A percentile compares a stretch with the other conserved stretches of the same genome.
phyloP scores from a whole-genome alignment of 30 jellyfish, hydroid and myxozoan species.

The Hydractinia symbiolongicarpus region DNA sequence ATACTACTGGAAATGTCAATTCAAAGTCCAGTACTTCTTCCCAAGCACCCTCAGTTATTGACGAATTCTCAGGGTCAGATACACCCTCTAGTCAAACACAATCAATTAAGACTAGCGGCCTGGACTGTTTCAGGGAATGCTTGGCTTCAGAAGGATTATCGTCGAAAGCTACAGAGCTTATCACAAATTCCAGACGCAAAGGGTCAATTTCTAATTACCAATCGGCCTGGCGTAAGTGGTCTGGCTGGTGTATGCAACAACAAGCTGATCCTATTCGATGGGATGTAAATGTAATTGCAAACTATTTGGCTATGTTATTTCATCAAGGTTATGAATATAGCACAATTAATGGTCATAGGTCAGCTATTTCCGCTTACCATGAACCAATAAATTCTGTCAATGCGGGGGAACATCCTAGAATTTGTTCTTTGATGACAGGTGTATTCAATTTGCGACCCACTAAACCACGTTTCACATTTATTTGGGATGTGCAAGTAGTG shows the following conservation, averaged over 20 bases:
- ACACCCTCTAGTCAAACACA: slow-evolving; percentile 12
- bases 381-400: slow-evolving; percentile 18
- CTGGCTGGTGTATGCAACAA: slow-evolving; percentile 37
- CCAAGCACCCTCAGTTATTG: not conserved
- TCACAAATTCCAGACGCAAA: slow-evolving; percentile 31
- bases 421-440: slow-evolving; percentile 18
- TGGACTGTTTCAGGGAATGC: slow-evolving; percentile 32
- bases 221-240: slow-evolving; percentile 49
- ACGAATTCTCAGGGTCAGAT: not conserved
- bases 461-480: slow-evolving; percentile 8
- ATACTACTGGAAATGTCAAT: slow-evolving; percentile 9
- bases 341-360: slow-evolving; percentile 22
- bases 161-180: slow-evolving; percentile 30
- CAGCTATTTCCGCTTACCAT: slow-evolving; percentile 27
- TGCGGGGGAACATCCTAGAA: slow-evolving; percentile 37
- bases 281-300: slow-evolving; percentile 12
- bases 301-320: slow-evolving; percentile 25
- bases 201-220: slow-evolving; percentile 33
- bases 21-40: slow-evolving; percentile 3
- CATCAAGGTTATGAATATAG: slow-evolving; percentile 15
- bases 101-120: slow-evolving; percentile 2
- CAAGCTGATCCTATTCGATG: slow-evolving; percentile 40
- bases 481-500: slow-evolving; percentile 8
- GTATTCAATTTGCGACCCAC: slow-evolving; percentile 33
- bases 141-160: slow-evolving; percentile 27